Evolutionary conservation across 2,888 invertebrate species (phyloP), one percentile per base, ranked within the genome.

Genomic region (Magallana nippona): DNA sequence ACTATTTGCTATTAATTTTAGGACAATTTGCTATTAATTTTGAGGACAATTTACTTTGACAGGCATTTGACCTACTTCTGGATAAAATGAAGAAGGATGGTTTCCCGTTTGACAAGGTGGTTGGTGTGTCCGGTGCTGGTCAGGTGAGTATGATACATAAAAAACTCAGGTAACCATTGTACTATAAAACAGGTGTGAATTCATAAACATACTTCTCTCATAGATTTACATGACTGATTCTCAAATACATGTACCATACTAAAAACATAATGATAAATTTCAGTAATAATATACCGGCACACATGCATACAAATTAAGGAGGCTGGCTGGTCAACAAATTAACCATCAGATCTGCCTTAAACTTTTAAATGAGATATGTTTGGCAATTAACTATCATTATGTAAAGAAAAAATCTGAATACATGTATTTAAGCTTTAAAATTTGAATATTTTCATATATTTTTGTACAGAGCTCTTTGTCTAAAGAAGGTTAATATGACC

Each of bases 51-150:
- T 2, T 63, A 3, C 63, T 63, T 55, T 87, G 85, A 10, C 85
- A 98, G 95, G 98, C 98, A 0, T 93, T 99, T 78, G 99, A 99
- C 93, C 96, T 98, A 95, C 96, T 98, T 2, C 95, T 99, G 95
- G 97, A 98, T 93, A 96, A 96, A 86, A 95, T 99, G 57, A 96
- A 97, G 57, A 96, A 97, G 2, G 96, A 96, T 82, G 97, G 97
- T 11, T 97, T 97, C 0, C 97, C 98, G 94, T 97, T 98, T 92
- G 96, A 96, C 27, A 96, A 96, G 87, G 96, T 99, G n/a, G 96
- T 95, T 0, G 97, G 97, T 0, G 95, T 99, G 84, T 98, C 98
- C 17, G 99, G 98, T 0, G 97, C 97, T 87, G 98, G 97, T 2
- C 98, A 98, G 96, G 98, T 98, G 95, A 63, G 22, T 5, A 60